Percentiles rank a stretch among this genome's conserved stretches.
Evolutionary conservation across 2,113 vertebrate genomes (phyloP).

Genomic region (Erinaceus europaeus): DNA sequence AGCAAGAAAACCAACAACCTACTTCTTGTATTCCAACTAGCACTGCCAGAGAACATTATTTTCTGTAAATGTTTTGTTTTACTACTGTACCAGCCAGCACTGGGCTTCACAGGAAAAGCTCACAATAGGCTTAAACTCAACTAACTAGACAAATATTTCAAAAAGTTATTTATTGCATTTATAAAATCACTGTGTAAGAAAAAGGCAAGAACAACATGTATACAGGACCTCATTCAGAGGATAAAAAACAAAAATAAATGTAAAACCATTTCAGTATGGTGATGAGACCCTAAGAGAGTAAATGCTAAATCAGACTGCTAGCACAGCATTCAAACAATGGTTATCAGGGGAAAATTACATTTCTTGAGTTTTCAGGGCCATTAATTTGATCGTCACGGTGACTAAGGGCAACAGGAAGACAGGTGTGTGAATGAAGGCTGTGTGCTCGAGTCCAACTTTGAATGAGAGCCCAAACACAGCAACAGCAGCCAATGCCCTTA

Average conservation of each 20-base stretch:
- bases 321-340: constrained; percentile 4
- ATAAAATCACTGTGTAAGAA: background rate
- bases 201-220: background rate
- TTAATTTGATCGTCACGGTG: too few relatives aligned
- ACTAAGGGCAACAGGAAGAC: too few relatives aligned
- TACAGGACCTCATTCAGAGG: background rate
- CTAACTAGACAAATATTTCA: background rate
- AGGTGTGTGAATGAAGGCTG: too few relatives aligned
- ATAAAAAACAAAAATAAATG: background rate
- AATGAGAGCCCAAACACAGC: too few relatives aligned
- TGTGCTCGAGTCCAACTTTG: too few relatives aligned
- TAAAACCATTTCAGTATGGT: background rate
- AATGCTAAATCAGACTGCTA: background rate
- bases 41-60: background rate
- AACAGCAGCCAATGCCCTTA: too few relatives aligned
- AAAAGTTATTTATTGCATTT: background rate
- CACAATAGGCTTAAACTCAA: background rate
- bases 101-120: background rate
- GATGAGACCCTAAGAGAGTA: background rate
- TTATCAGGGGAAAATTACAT: too few relatives aligned
- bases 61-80: background rate
- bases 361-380: too few relatives aligned
- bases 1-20: too few relatives aligned
- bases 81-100: background rate
- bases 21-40: too few relatives aligned